Evolutionary conservation across 92 coral and sea anemone genomes (phyloP).

Genomic region (Zoanthus solanderi): DNA sequence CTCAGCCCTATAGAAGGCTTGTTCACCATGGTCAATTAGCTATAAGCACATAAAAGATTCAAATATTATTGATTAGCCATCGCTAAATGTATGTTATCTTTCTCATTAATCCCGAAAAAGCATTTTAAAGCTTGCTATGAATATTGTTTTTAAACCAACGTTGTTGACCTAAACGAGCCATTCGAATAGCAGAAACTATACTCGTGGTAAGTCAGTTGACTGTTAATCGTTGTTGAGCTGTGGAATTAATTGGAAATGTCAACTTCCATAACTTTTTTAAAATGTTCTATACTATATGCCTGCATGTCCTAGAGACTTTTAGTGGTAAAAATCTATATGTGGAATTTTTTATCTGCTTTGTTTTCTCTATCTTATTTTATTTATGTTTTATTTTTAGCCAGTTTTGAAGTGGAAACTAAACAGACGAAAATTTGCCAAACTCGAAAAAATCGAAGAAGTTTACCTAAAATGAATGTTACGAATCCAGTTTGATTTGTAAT

Average conservation of each 20-base stretch:
- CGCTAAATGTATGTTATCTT: background rate
- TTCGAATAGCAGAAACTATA: background rate
- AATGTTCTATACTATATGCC: too few relatives aligned
- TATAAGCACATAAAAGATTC: background rate
- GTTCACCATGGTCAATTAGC: constrained; percentile 2
- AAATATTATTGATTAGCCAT: background rate
- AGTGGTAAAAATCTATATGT: too few relatives aligned
- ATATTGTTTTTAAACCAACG: constrained; percentile 1
- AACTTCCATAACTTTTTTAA: too few relatives aligned
- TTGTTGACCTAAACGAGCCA: background rate
- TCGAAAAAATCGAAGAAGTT: too few relatives aligned
- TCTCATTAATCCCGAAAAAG: constrained; percentile 1
- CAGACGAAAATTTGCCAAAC: too few relatives aligned
- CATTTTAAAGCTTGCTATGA: background rate
- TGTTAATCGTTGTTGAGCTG: background rate
- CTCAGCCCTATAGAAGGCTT: background rate
- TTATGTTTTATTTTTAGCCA: too few relatives aligned
- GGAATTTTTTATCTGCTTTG: too few relatives aligned
- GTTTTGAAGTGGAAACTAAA: too few relatives aligned
- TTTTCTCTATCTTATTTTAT: too few relatives aligned
- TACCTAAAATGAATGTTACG: too few relatives aligned
- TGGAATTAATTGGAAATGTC: background rate
- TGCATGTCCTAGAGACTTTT: too few relatives aligned
- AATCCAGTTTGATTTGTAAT: too few relatives aligned
- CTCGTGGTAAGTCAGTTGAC: background rate